A percentile compares a stretch with the other conserved stretches of the same genome.
Evolutionary conservation across 1,140 invertebrate genomes (phyloP).

Genomic region (Drosophila suzukii): DNA sequence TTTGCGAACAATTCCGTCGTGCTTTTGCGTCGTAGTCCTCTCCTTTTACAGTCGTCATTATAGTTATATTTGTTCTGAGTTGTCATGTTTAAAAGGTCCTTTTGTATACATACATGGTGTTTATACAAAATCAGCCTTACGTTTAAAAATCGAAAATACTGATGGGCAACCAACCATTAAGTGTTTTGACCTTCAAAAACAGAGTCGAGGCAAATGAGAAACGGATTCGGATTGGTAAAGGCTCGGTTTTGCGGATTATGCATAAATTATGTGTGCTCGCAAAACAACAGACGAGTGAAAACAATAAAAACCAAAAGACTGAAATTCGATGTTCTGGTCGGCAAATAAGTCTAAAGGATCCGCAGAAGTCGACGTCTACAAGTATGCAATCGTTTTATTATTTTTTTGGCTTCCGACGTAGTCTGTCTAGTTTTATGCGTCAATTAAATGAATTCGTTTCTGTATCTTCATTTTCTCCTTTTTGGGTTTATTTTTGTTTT

Average conservation of each 20-base stretch:
- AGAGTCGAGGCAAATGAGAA: not conserved
- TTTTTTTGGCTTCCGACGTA: constrained; percentile 1
- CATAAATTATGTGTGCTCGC: constrained; percentile 36
- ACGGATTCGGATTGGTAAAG: constrained; percentile 2
- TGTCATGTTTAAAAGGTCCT: constrained; percentile 20
- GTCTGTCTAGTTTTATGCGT: constrained; percentile 37
- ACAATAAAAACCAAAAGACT: not conserved
- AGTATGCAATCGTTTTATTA: constrained; percentile 43
- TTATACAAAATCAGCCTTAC: not conserved
- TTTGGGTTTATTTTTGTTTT: constrained; percentile 28
- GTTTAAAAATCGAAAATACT: constrained; percentile 3
- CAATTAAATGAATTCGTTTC: constrained; percentile 27
- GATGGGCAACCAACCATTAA: constrained; percentile 3
- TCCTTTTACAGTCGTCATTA: constrained; percentile 35
- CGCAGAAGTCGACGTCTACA: constrained; percentile 7
- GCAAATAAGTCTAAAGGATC: not conserved
- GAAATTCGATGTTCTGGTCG: constrained; percentile 21
- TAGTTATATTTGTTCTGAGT: constrained; percentile 36
- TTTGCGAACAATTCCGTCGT: constrained; percentile 24
- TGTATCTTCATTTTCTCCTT: constrained; percentile 17
- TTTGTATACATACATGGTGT: constrained; percentile 1
- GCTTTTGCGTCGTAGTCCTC: constrained; percentile 9
- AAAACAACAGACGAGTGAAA: not conserved
- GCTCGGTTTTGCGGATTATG: constrained; percentile 14
- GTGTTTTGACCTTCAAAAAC: constrained; percentile 11